Percentiles rank a stretch among this genome's conserved stretches.
Conservation (phyloP, 2,888 invertebrate species). For the Mongoloraphidia duomilia region DNA sequence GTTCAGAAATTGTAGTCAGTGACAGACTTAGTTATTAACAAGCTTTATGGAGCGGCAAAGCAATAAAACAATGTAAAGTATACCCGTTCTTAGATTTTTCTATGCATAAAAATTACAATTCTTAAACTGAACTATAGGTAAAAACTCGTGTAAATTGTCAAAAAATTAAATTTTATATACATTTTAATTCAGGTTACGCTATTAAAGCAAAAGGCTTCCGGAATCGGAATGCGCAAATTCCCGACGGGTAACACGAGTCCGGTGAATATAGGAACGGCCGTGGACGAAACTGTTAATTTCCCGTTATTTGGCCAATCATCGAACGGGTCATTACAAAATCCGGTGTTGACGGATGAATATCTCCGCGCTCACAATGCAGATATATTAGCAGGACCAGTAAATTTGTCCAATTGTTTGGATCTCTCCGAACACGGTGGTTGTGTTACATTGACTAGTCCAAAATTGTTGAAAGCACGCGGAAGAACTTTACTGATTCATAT, state of each 20-base stretch:
- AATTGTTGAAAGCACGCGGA: slow-evolving; percentile 61
- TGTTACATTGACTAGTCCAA: slow-evolving; percentile 75
- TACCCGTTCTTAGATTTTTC: no score
- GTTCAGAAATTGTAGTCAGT: no score
- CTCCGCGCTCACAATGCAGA: slow-evolving; percentile 78
- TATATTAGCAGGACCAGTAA: slow-evolving; percentile 77
- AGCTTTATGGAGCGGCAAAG: no score
- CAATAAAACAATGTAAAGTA: no score
- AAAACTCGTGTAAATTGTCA: no score
- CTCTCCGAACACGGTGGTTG: slow-evolving; percentile 72
- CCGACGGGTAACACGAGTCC: slow-evolving; percentile 10
- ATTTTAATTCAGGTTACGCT: slow-evolving; percentile 39
- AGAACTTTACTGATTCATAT: slow-evolving; percentile 69
- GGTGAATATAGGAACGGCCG: slow-evolving; percentile 16
- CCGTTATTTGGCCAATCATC: slow-evolving; percentile 17
- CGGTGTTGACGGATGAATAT: slow-evolving; percentile 66
- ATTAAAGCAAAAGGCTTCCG: slow-evolving; percentile 51
- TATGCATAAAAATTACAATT: no score
- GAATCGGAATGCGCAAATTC: slow-evolving; percentile 44
- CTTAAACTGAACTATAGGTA: no score
- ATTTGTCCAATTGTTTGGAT: slow-evolving; percentile 68
- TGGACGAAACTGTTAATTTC: slow-evolving; percentile 37
- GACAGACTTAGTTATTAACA: no score
- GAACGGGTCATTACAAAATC: slow-evolving; percentile 36
- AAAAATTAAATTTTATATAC: no score